These are phyloP conservation scores for Helicoverpa assulta DNA, from an alignment of 2,888 invertebrate genomes.

Conservation along the genomic window DNA sequence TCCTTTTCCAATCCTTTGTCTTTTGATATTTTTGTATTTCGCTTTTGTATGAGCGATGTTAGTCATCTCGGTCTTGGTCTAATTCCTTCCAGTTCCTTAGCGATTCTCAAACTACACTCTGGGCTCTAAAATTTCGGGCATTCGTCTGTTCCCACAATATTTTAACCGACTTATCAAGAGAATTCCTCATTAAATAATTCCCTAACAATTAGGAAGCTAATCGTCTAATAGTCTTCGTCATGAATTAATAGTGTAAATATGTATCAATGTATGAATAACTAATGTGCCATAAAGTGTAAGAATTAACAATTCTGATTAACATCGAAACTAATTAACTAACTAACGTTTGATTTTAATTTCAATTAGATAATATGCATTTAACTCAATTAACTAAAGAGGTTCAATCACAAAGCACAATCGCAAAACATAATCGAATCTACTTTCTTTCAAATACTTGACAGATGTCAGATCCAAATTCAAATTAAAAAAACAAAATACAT, in stretches of 20 bases:
- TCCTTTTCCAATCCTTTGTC: slow-evolving; percentile 64
- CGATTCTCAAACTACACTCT: slow-evolving; percentile 5
- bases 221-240: slow-evolving; percentile 70
- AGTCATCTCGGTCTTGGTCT: slow-evolving; percentile 1
- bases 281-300: not conserved
- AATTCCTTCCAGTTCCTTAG: not conserved
- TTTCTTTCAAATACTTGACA: not conserved
- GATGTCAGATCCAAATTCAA: not conserved
- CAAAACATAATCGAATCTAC: not conserved
- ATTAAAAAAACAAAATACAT: slow-evolving; percentile 7
- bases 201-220: slow-evolving; percentile 5
- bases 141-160: not conserved
- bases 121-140: not conserved
- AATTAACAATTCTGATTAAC: not conserved
- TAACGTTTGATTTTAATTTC: slow-evolving; percentile 9
- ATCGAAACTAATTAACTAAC: slow-evolving; percentile 6
- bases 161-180: not conserved
- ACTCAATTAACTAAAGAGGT: not conserved
- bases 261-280: not conserved
- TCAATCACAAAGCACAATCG: not conserved
- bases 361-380: not conserved
- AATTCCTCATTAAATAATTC: not conserved
- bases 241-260: slow-evolving; percentile 42
- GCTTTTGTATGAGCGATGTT: slow-evolving; percentile 33
- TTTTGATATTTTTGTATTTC: slow-evolving; percentile 42